Conservation (phyloP, 2,113 vertebrate genomes). For the Oncorhynchus nerka region DNA sequence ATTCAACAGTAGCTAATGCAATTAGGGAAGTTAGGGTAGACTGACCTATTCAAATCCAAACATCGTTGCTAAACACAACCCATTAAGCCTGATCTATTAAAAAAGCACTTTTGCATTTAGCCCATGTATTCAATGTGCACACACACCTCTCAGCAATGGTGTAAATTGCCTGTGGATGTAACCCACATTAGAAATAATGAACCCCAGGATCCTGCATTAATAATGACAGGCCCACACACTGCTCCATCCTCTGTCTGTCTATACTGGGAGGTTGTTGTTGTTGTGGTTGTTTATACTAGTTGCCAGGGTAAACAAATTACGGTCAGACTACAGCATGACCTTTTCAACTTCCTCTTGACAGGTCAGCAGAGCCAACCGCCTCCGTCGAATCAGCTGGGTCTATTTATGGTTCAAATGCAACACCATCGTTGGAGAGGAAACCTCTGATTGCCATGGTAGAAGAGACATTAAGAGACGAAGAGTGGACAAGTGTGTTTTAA, state of each 20-base stretch:
- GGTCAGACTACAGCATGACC: slow-evolving; percentile 23
- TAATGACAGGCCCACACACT: slow-evolving; percentile 20
- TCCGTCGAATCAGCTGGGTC: background rate
- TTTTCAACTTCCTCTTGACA: slow-evolving; percentile 29
- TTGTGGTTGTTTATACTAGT: slow-evolving; percentile 31
- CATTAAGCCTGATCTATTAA: slow-evolving; percentile 7
- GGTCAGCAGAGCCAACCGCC: slow-evolving; percentile 19
- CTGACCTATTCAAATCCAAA: slow-evolving; percentile 18
- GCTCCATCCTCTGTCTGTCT: background rate
- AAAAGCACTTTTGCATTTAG: background rate
- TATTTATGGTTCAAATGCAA: background rate
- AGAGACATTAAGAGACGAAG: slow-evolving; percentile 24
- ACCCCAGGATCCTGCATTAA: slow-evolving; percentile 44
- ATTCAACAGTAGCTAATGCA: slow-evolving; percentile 10
- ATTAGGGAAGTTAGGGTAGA: slow-evolving; percentile 7
- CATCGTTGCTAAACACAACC: slow-evolving; percentile 3
- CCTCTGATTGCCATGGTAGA: slow-evolving; percentile 17
- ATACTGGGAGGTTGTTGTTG: background rate
- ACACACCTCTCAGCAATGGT: background rate
- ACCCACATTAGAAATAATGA: slow-evolving; percentile 18
- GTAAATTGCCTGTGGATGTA: slow-evolving; percentile 18
- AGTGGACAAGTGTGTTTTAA: slow-evolving; percentile 27
- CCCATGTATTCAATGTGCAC: slow-evolving; percentile 8
- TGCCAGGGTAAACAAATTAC: slow-evolving; percentile 41
- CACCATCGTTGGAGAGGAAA: slow-evolving; percentile 1